phyloP scores from a whole-genome alignment of 2,113 vertebrate species.

The Gavialis gangeticus region DNA sequence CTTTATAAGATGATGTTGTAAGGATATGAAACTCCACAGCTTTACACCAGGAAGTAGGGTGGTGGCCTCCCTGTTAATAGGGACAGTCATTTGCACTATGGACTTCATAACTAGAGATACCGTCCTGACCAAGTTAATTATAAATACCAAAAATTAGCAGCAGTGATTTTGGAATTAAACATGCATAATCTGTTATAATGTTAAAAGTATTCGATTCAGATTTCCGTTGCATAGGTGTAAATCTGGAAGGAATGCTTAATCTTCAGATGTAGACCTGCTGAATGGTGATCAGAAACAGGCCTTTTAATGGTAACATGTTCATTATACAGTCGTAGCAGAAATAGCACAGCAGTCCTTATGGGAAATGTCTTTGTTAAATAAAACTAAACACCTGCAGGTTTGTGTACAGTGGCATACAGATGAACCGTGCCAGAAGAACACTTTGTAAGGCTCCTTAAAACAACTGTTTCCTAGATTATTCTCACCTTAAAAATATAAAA shows the following conservation, averaged over 20 bases:
- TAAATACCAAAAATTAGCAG: neutral
- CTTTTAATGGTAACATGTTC: neutral
- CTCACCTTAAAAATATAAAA: neutral
- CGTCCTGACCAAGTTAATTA: neutral
- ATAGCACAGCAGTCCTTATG: neutral
- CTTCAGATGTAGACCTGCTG: neutral
- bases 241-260: neutral
- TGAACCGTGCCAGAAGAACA: neutral
- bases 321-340: neutral
- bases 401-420: slow-evolving; percentile 13
- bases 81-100: neutral
- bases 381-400: slow-evolving; percentile 11
- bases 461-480: neutral
- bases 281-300: neutral
- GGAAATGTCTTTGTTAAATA: neutral
- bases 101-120: neutral
- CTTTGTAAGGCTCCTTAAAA: slow-evolving; percentile 27
- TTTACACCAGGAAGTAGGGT: neutral
- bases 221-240: neutral
- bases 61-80: neutral
- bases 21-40: accelerated
- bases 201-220: neutral
- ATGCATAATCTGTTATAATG: neutral
- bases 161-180: neutral
- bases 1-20: neutral